Evolutionary conservation across 2,888 invertebrate species (phyloP), one percentile per base, ranked within the genome.

Genomic region (Heteromyza rotundicornis): DNA sequence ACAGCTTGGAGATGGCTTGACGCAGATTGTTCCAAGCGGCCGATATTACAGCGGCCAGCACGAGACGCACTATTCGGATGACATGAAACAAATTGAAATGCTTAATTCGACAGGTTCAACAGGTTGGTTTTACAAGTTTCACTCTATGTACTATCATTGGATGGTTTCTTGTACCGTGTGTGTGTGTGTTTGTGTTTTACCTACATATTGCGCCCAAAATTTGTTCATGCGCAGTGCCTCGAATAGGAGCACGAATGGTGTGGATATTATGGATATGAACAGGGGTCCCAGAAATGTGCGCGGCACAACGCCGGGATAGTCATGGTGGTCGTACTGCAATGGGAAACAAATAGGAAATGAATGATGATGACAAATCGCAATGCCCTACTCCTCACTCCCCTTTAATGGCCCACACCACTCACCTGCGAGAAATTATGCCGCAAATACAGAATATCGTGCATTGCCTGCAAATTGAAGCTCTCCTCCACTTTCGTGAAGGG

Each of bases 401-500:
- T n/a, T n/a, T n/a, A n/a, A n/a, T n/a, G n/a, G n/a, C n/a, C n/a
- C n/a, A n/a, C n/a, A n/a, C n/a, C 52, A 58, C 71, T 81, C 87
- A 96, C 96, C 90, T 93, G 86, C 61, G 90, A 86, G 71, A 96
- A 86, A 86, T 95, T 93, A 83, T 87, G 86, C 70, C 91, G 88
- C 82, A 95, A 90, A 84, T 94, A 96, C 53, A 99, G 85, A 76
- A 99, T 88, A 85, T 99, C 99, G 85, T 99, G 99, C 82, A 93
- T 92, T 20, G 99, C 98, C 86, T 99, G 99, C 62, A 98, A 86
- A 85, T 98, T 98, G 83, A 99, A 99, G 84, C 98, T 98, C 86
- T 99, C 99, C 85, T 99, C 99, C 56, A 99, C 99, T 90, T 99
- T 98, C 2, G 97, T 98, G 81, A 92, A 98, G 57, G 98, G 98